Conservation (phyloP, 1,140 invertebrate species). For the Acyrthosiphon pisum region DNA sequence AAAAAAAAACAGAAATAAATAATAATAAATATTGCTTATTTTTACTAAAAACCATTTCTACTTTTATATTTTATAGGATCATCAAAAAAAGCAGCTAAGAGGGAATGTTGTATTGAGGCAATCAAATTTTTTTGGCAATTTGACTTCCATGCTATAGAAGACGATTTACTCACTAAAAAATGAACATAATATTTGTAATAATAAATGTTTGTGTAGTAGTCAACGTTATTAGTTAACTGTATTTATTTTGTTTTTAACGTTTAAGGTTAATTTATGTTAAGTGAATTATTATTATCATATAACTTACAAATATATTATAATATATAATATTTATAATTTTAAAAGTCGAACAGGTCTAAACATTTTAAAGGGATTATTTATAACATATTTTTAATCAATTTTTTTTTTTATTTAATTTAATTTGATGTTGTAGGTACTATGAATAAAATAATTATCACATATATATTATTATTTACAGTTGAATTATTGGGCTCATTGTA, state of each 20-base stretch:
- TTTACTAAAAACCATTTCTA: not conserved
- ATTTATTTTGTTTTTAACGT: not conserved
- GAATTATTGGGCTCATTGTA: no score
- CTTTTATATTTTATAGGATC: slow-evolving; percentile 34
- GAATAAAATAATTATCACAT: no score
- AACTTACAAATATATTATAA: no score
- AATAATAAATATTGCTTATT: not conserved
- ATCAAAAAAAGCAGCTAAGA: slow-evolving; percentile 44
- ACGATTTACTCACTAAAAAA: not conserved
- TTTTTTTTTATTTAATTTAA: no score
- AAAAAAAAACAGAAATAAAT: not conserved
- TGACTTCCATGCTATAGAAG: not conserved
- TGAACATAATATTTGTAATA: not conserved
- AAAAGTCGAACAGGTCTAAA: no score
- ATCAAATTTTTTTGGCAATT: slow-evolving; percentile 37
- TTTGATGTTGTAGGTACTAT: no score
- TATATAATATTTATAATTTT: no score
- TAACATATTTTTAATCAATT: no score
- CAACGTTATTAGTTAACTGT: not conserved
- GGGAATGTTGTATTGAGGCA: slow-evolving; percentile 26
- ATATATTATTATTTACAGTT: no score
- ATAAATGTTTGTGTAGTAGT: not conserved
- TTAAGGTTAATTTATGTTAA: not conserved
- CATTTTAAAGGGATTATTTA: no score
- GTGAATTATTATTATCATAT: no score